These are phyloP conservation scores for Trileptium ribeirensis DNA, from an alignment of 2,888 invertebrate species.

Conservation along the genomic window DNA sequence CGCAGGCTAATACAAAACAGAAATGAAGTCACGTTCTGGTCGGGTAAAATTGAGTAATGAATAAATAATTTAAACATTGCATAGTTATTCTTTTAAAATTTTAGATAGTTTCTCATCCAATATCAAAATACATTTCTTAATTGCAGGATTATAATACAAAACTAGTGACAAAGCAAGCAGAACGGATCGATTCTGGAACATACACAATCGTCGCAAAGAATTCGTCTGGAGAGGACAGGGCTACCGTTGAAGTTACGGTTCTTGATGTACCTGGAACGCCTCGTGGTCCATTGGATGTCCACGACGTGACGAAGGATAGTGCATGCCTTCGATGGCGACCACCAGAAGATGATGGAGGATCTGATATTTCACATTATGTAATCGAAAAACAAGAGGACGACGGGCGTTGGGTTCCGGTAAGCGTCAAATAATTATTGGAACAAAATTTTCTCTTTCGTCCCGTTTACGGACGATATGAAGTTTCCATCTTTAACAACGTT, in stretches of 20 bases:
- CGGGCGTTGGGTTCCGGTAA: constrained; percentile 48
- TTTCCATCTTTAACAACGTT: no score
- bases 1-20: no score
- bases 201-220: constrained; percentile 56
- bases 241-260: constrained; percentile 52
- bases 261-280: constrained; percentile 57
- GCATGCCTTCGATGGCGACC: constrained; percentile 79
- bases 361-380: constrained; percentile 77
- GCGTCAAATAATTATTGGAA: no score
- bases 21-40: no score
- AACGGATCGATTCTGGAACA: constrained; percentile 66
- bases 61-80: no score
- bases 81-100: no score
- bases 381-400: constrained; percentile 68
- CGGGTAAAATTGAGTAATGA: no score
- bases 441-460: no score
- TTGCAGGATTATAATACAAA: constrained; percentile 69
- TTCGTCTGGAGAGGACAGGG: constrained; percentile 55
- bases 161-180: constrained; percentile 71
- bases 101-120: no score
- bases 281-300: constrained; percentile 74
- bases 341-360: constrained; percentile 82
- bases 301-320: constrained; percentile 76
- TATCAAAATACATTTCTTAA: no score
- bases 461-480: no score